Evolutionary conservation across 2,888 invertebrate species (phyloP).

Genomic region (Steinernema scapterisci): DNA sequence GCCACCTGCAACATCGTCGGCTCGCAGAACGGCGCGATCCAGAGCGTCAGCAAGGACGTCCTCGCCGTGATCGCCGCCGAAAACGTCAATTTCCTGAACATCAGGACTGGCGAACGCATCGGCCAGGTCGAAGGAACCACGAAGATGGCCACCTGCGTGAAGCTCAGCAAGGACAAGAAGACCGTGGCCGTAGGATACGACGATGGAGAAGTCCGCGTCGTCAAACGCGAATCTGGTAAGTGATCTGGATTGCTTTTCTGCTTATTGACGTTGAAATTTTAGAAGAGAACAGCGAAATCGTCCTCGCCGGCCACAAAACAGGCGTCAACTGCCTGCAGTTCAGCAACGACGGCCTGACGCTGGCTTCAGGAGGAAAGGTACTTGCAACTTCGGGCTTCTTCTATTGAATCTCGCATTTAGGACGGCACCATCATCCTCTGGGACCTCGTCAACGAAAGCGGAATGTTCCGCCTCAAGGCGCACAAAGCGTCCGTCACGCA

Average conservation of each 20-base stretch:
- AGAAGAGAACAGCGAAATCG: conserved; percentile 73
- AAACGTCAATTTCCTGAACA: conserved; percentile 90
- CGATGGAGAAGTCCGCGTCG: conserved; percentile 76
- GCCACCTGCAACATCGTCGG: conserved; percentile 87
- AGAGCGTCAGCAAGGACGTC: conserved; percentile 79
- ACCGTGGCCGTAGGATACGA: conserved; percentile 88
- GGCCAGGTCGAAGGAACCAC: conserved; percentile 67
- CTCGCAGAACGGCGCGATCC: conserved; percentile 76
- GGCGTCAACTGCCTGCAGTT: conserved; percentile 83
- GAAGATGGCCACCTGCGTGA: conserved; percentile 79
- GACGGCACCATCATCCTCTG: conserved; percentile 92
- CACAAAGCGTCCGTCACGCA: conserved; percentile 89
- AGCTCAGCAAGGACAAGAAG: conserved; percentile 78
- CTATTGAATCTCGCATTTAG: conserved; percentile 66
- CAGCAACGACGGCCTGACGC: conserved; percentile 80
- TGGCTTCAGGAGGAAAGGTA: conserved; percentile 87
- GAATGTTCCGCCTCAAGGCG: conserved; percentile 84
- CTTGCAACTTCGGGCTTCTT: not conserved
- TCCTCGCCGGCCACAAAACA: conserved; percentile 82
- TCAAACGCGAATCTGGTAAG: conserved; percentile 38
- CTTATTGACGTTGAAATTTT: not conserved
- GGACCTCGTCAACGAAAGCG: conserved; percentile 90
- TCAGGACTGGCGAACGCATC: conserved; percentile 82
- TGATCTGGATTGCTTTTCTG: not conserved
- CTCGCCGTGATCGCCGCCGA: conserved; percentile 91